Evolutionary conservation across 2,113 vertebrate species (phyloP).

Genomic region (Dryoscopus gambensis): DNA sequence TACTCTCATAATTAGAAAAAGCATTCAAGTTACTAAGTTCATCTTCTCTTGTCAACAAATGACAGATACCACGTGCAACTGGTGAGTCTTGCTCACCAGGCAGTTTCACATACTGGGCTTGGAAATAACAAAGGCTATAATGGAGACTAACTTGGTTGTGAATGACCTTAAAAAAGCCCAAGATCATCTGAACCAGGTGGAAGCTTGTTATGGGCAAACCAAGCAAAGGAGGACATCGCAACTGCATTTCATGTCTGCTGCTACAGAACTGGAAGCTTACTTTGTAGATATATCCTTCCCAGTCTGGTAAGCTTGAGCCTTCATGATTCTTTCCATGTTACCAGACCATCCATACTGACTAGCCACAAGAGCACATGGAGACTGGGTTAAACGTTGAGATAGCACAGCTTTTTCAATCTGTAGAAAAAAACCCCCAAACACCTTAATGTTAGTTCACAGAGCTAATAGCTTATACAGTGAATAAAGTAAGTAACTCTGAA

Average conservation of each 20-base stretch:
- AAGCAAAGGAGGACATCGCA: neutral
- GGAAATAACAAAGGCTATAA: neutral
- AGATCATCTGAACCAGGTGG: neutral
- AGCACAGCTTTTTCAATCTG: constrained; percentile 96
- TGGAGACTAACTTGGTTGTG: neutral
- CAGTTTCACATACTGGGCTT: neutral
- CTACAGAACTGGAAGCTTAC: constrained; percentile 62
- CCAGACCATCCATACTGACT: constrained; percentile 99
- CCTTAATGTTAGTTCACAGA: neutral
- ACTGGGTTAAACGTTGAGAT: constrained; percentile 92
- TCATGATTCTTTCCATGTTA: constrained; percentile 99
- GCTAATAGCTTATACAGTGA: neutral
- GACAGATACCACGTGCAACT: neutral
- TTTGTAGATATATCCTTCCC: constrained; percentile 99
- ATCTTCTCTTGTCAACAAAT: neutral
- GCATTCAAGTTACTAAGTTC: neutral
- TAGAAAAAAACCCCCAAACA: neutral
- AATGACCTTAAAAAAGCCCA: neutral
- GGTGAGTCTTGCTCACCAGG: neutral
- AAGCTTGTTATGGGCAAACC: neutral
- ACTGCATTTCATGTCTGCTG: neutral
- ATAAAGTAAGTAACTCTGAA: neutral
- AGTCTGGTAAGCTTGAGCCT: constrained; percentile 97
- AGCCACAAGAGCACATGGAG: constrained; percentile 93
- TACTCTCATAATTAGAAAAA: neutral